Percentiles rank a stretch among this genome's conserved stretches.
phyloP scores from a whole-genome alignment of 2,113 vertebrate genomes.

The Coturnix japonica region DNA sequence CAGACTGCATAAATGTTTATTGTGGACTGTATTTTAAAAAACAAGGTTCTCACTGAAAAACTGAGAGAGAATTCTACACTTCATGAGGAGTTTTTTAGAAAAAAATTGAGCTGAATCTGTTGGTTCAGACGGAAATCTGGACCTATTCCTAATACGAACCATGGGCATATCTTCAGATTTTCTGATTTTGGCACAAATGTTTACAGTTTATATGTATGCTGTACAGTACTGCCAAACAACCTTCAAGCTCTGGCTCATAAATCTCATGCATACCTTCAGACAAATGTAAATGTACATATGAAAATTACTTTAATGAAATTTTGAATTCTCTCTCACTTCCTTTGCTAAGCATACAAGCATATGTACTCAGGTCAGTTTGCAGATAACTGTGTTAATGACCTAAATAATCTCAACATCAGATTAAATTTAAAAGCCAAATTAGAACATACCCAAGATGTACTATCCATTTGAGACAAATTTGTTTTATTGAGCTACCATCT shows the following conservation, averaged over 20 bases:
- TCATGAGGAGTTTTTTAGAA: not conserved
- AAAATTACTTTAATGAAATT: not conserved
- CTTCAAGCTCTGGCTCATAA: not conserved
- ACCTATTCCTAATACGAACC: not conserved
- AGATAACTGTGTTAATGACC: not conserved
- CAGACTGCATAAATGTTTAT: not conserved
- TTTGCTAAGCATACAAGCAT: not conserved
- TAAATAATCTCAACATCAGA: not conserved
- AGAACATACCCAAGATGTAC: not conserved
- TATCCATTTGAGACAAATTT: not conserved
- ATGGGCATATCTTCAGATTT: not conserved
- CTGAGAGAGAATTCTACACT: not conserved
- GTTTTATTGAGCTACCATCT: not conserved
- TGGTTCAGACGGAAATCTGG: not conserved
- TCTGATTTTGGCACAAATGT: slow-evolving; percentile 6
- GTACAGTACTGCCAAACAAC: not conserved
- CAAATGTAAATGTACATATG: not conserved
- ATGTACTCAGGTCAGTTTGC: not conserved
- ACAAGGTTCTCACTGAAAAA: not conserved
- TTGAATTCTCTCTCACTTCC: not conserved
- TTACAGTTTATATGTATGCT: not conserved
- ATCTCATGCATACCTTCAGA: not conserved
- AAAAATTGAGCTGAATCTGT: not conserved
- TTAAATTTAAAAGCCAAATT: not conserved
- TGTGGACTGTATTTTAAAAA: not conserved